A percentile compares a stretch with the other conserved stretches of the same genome.
Conservation (phyloP, 1,140 invertebrate species). For the Heliothis subflexa region DNA sequence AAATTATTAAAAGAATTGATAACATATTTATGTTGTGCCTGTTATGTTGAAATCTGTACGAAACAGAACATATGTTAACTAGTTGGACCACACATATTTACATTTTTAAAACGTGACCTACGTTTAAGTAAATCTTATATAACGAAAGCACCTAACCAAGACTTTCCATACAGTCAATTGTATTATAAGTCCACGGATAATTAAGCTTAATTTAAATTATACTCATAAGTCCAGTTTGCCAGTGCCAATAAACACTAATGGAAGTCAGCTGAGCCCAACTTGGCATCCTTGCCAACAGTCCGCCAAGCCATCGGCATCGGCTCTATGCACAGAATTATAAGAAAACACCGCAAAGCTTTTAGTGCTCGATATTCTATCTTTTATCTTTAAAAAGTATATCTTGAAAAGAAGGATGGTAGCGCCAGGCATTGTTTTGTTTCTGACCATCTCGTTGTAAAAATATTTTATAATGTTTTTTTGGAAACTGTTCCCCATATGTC, state of each 20-base stretch:
- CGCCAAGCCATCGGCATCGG: not conserved
- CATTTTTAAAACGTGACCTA: too few relatives aligned
- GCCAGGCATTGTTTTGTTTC: not conserved
- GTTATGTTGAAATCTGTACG: too few relatives aligned
- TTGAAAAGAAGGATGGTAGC: not conserved
- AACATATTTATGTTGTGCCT: too few relatives aligned
- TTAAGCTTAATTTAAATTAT: not conserved
- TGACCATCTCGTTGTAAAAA: not conserved
- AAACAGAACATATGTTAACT: too few relatives aligned
- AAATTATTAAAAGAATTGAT: too few relatives aligned
- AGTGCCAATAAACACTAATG: constrained; percentile 8
- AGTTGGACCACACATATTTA: too few relatives aligned
- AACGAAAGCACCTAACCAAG: too few relatives aligned
- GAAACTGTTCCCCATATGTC: too few relatives aligned
- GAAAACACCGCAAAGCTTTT: not conserved
- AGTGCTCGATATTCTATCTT: not conserved
- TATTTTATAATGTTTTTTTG: too few relatives aligned
- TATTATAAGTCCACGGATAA: not conserved
- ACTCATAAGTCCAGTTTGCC: not conserved
- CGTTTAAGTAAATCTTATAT: too few relatives aligned
- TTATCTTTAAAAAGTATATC: too few relatives aligned
- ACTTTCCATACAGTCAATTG: too few relatives aligned
- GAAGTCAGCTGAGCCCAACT: not conserved
- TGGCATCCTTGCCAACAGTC: not conserved
- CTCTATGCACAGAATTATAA: not conserved